Base-by-base conservation (phyloP, 1,140 invertebrate species). In the Lasioglossum baleicum region DNA sequence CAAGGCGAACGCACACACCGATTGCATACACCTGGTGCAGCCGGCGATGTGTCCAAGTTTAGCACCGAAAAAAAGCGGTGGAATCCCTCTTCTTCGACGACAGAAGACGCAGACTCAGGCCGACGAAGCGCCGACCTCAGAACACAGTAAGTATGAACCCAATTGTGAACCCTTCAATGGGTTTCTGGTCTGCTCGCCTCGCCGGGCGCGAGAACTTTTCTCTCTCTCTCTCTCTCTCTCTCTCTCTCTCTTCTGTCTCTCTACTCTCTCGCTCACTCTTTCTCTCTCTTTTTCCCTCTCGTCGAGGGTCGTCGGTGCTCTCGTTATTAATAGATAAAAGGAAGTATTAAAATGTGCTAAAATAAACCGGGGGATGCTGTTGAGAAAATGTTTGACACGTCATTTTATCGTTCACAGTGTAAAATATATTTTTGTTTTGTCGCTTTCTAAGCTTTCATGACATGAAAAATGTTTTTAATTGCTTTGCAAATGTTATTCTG, bases 1-100 rank as follows among this genome's bases (percentile, higher is more conserved):
- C 91, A 98, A 98, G 91, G 95, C 97, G 91, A 98, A 98, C 92
- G 96, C 97, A 26, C 98, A 98, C 93, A 95, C 96, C 20, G 97
- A 98, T 90, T 98, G 98, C 88, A 92, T 92, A 58, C 92, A 88
- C 64, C 80, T 88, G 10, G 89, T 93, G 2, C 90, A 92, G 40
- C 92, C 92, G 7, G 81, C 76, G 2, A 88, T 89, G 78, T 93
- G 92, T 70, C 92, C 92, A 7, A 91, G 89, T 69, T 61, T 92
- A 56, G 82, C 85, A 56, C 91, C 96, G 96, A 94, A 96, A 95
- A 61, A 96, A 95, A 92, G 96, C 96, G 76, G 95, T 93, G 83
- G 96, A 94, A 92, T 99, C 96, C 93, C 96, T 51, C 94, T 98
- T 35, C 93, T 98, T 51, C 94, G 97, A 64, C 93, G 97, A 60